Percentiles rank a stretch among this genome's conserved stretches.
Evolutionary conservation across 2,113 vertebrate species (phyloP).

Genomic region (Antechinus stuartii): DNA sequence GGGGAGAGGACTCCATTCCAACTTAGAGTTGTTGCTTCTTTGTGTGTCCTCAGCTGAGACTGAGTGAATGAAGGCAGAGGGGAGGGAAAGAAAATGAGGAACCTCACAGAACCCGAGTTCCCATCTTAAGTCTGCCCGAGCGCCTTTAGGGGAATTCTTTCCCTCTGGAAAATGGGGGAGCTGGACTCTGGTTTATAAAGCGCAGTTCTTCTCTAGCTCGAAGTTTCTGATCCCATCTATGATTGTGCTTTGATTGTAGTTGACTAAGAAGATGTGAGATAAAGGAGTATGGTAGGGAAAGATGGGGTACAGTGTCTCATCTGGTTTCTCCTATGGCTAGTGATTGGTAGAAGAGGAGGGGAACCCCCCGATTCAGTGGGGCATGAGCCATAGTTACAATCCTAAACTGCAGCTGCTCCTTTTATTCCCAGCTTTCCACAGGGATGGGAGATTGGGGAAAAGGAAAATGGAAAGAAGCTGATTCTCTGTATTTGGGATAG

Average conservation of each 20-base stretch:
- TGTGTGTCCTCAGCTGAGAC: conserved; percentile 32
- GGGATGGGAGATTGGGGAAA: not conserved
- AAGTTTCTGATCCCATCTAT: not conserved
- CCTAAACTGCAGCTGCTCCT: not conserved
- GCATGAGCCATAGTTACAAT: not conserved
- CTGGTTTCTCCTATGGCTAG: not conserved
- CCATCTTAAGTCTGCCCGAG: not conserved
- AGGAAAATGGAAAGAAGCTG: not conserved
- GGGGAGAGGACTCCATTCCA: conserved; percentile 71
- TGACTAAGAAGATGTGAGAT: not conserved
- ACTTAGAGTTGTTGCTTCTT: conserved; percentile 69
- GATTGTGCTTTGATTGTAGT: not conserved
- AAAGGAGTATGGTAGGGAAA: not conserved
- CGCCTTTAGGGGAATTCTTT: not conserved
- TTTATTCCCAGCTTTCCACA: not conserved
- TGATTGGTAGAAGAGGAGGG: not conserved
- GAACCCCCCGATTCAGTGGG: not conserved
- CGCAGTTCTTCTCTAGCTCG: not conserved
- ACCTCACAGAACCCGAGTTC: not conserved
- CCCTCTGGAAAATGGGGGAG: not conserved
- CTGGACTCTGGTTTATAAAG: not conserved
- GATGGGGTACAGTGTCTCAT: no score
- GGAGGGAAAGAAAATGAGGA: not conserved
- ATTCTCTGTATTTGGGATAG: not conserved
- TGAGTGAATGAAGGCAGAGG: conserved; percentile 21